phyloP scores from a whole-genome alignment of 2,797 vertebrate genomes.

The Xerus rutilus region DNA sequence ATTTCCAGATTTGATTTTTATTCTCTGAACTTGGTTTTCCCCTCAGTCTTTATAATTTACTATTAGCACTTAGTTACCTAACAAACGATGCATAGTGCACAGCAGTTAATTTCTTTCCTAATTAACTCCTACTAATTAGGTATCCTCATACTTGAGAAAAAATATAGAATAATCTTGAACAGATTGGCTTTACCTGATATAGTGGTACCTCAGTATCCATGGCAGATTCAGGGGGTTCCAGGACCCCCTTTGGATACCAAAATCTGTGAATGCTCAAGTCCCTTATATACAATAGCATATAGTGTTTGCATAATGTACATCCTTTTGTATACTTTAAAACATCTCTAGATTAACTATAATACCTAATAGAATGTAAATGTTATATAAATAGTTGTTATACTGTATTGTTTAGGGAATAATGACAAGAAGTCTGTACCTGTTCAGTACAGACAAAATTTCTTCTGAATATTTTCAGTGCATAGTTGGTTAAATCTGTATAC shows the following conservation, averaged over 20 bases:
- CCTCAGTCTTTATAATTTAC: conserved; percentile 41
- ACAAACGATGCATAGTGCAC: conserved; percentile 1
- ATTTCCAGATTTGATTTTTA: conserved; percentile 65
- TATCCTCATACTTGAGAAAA: conserved; percentile 65
- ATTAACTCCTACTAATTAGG: conserved; percentile 67
- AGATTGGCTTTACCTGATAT: conserved; percentile 27
- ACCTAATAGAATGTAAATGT: not conserved
- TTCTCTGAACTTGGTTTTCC: conserved; percentile 11
- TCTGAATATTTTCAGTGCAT: not conserved
- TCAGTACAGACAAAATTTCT: not conserved
- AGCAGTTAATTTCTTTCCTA: conserved; percentile 65
- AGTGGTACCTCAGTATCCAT: not conserved
- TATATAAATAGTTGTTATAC: not conserved
- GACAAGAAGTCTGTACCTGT: not conserved
- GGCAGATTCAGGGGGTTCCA: not conserved
- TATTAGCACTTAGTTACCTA: not conserved
- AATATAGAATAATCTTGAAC: not conserved
- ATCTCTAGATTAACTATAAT: not conserved
- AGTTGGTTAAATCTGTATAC: not conserved
- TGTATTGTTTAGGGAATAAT: not conserved
- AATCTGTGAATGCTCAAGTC: not conserved
- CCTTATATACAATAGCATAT: not conserved
- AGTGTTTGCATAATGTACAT: not conserved
- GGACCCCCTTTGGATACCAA: not conserved
- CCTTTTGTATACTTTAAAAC: not conserved